Percentiles rank a stretch among this genome's conserved stretches.
phyloP scores from a whole-genome alignment of 2,113 vertebrate genomes.

The Triplophysa siluroides region DNA sequence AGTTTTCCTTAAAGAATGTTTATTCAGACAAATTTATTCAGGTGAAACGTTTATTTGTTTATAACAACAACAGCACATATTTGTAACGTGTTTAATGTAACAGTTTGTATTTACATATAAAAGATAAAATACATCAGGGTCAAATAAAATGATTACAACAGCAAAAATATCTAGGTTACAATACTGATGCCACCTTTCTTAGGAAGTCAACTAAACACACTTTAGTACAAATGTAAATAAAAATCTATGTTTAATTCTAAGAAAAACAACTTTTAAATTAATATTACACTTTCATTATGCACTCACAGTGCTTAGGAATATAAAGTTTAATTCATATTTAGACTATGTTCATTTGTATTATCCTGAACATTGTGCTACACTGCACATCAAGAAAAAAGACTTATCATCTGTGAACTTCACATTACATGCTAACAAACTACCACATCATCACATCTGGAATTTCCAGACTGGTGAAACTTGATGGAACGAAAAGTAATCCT shows the following conservation, averaged over 20 bases:
- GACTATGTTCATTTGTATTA: not conserved
- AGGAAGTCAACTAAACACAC: too few species aligned
- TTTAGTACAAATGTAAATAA: not conserved
- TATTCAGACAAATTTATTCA: not conserved
- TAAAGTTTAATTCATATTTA: not conserved
- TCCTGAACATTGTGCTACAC: not conserved
- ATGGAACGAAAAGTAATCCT: not conserved
- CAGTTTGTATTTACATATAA: not conserved
- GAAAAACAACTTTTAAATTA: not conserved
- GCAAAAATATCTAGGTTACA: not conserved
- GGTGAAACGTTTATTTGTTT: not conserved
- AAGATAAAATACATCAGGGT: not conserved
- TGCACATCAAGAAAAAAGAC: too few species aligned
- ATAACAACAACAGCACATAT: not conserved
- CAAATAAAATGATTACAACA: not conserved
- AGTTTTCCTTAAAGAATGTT: not conserved
- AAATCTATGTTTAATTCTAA: not conserved
- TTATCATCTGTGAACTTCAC: too few species aligned
- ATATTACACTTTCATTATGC: not conserved
- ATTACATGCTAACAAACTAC: not conserved
- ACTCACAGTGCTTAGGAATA: not conserved
- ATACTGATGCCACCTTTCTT: not conserved
- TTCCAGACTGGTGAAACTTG: not conserved
- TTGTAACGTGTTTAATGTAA: not conserved
- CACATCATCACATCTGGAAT: not conserved